Base-by-base conservation (phyloP, 2,888 invertebrate species). In the Calephelis perditalis region DNA sequence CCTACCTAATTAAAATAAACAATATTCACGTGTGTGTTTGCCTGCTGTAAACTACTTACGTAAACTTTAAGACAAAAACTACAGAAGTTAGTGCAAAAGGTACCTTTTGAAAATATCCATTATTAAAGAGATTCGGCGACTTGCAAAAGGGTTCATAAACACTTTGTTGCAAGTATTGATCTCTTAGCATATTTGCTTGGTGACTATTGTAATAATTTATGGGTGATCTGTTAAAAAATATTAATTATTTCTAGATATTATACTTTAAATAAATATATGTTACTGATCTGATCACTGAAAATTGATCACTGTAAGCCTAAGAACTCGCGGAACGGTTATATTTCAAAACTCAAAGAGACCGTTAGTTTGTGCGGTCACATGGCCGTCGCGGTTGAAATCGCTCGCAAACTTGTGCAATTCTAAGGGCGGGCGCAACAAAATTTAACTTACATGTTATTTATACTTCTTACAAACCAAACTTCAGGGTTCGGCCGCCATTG, bases 401-500 rank as follows among this genome's bases (percentile, higher is more conserved):
- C 26, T 26, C 26, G 26, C 26, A 26, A 26, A 26, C 26, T 26
- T 26, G 26, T 26, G 0, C 26, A 26, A 26, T 26, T 26, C 26
- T 26, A 26, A 3, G 26, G 26, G 26, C 26, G 26, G 26, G 26
- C 15, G 45, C 7, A 56, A 55, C n/a, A 45, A n/a, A 36, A 9
- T 60, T 40, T 62, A 43, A 54, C 64, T 61, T 61, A 87, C 86
- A 79, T 75, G 61, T 76, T 77, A 52, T 75, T 72, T 61, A 85
- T 73, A 66, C 77, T 82, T 64, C 81, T 74, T 44, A 88, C 74
- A 61, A 79, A 77, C 84, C 86, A 89, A 46, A 73, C 74, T 62
- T 78, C 77, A 26, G 67, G 56, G 58, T 68, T 70, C 35, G 65
- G 57, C 57, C 71, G 71, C 63, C 65, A 70, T 36, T 64, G 66